phyloP scores from a whole-genome alignment of 2,888 invertebrate genomes.

The Parnassius smintheus region DNA sequence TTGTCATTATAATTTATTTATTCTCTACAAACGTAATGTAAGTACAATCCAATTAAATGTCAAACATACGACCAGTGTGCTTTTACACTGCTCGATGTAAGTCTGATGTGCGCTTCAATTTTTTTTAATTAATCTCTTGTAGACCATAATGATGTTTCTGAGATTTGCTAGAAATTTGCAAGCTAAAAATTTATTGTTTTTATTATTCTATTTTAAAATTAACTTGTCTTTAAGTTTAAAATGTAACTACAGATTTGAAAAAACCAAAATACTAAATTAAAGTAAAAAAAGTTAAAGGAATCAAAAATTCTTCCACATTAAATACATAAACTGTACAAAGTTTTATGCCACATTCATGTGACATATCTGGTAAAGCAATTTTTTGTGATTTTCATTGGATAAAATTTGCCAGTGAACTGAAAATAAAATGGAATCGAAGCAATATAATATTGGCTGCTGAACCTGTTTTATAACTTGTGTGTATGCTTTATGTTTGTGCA shows the following conservation, averaged over 20 bases:
- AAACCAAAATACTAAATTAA: too few relatives aligned
- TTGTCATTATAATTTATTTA: slow-evolving; percentile 63
- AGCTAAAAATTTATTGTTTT: background rate
- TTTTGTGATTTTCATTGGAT: slow-evolving; percentile 46
- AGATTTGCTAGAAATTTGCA: background rate
- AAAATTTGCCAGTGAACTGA: slow-evolving; percentile 42
- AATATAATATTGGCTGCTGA: slow-evolving; percentile 54
- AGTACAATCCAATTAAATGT: slow-evolving; percentile 20
- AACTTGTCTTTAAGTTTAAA: background rate
- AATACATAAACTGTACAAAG: background rate
- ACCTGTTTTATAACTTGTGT: slow-evolving; percentile 48
- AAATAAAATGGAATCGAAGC: slow-evolving; percentile 42
- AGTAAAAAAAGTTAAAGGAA: too few relatives aligned
- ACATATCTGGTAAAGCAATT: slow-evolving; percentile 66
- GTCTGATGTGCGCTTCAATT: slow-evolving; percentile 35
- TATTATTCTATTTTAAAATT: too few relatives aligned
- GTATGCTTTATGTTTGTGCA: slow-evolving; percentile 70
- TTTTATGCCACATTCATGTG: slow-evolving; percentile 29
- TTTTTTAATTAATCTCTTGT: background rate
- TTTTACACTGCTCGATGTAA: slow-evolving; percentile 26
- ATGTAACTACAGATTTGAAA: background rate
- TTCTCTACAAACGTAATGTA: slow-evolving; percentile 42
- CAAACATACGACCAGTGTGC: slow-evolving; percentile 4
- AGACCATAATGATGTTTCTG: background rate
- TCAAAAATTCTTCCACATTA: background rate